Percentiles rank a stretch among this genome's conserved stretches.
These are phyloP conservation scores for Corythornis vintsioides DNA, from an alignment of 2,113 vertebrate species.

Conservation along the genomic window DNA sequence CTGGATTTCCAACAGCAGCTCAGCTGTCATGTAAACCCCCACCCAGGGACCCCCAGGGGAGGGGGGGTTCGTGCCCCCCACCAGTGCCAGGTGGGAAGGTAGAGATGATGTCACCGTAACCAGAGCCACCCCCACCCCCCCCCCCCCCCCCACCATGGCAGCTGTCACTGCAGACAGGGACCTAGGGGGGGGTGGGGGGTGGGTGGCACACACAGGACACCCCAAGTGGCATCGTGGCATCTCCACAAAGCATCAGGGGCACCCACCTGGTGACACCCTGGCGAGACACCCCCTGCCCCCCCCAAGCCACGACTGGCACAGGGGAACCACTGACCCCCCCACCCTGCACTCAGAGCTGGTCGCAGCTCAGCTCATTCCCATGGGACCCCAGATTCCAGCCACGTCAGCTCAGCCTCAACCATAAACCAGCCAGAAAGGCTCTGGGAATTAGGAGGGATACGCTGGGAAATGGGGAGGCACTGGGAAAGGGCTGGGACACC, in stretches of 20 bases:
- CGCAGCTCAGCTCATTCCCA: neutral
- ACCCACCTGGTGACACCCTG: neutral
- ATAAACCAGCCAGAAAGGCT: neutral
- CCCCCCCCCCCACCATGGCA: neutral
- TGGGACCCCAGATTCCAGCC: neutral
- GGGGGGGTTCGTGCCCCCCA: neutral
- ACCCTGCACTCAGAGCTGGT: neutral
- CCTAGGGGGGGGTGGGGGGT: neutral
- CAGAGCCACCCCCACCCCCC: neutral
- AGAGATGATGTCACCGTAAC: slow-evolving; percentile 63
- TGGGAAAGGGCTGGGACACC: neutral
- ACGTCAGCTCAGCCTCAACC: neutral
- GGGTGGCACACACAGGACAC: neutral
- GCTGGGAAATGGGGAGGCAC: neutral
- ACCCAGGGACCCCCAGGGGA: neutral
- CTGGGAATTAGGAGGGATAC: neutral
- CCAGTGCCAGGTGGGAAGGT: slow-evolving; percentile 51
- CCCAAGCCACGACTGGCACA: neutral
- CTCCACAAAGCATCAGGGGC: neutral
- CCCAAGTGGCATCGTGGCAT: neutral
- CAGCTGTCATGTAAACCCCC: neutral
- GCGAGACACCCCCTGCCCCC: neutral
- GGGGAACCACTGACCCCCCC: neutral
- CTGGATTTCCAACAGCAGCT: neutral
- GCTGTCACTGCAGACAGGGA: slow-evolving; percentile 14